Percentiles rank a stretch among this genome's conserved stretches.
Evolutionary conservation across 2,113 vertebrate genomes (phyloP).

Genomic region (Casuarius casuarius): DNA sequence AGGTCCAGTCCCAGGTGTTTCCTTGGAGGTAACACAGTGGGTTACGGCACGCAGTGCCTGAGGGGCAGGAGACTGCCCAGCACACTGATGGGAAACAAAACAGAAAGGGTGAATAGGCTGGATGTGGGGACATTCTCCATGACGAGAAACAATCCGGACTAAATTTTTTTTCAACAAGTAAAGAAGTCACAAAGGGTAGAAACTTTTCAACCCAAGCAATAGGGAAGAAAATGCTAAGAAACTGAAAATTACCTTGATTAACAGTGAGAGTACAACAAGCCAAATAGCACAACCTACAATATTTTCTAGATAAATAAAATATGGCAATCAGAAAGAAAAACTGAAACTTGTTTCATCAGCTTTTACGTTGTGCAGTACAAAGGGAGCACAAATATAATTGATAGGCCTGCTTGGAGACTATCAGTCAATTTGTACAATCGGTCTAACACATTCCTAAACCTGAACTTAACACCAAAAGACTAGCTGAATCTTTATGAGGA

Average conservation of each 20-base stretch:
- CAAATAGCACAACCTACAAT: neutral
- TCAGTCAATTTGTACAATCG: slow-evolving; percentile 38
- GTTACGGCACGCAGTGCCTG: neutral
- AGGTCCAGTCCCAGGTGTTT: neutral
- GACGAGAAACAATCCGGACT: neutral
- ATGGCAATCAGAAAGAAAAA: neutral
- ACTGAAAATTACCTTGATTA: neutral
- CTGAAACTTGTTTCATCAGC: neutral
- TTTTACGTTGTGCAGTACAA: neutral
- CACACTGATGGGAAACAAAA: neutral
- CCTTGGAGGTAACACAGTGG: neutral
- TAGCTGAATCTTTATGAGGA: slow-evolving; percentile 35
- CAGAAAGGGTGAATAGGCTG: neutral
- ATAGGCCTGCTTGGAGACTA: slow-evolving; percentile 5
- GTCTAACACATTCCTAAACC: slow-evolving; percentile 38
- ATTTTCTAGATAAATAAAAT: slow-evolving; percentile 2
- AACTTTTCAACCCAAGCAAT: neutral
- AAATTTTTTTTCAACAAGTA: neutral
- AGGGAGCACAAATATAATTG: slow-evolving; percentile 4
- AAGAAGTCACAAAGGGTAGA: neutral
- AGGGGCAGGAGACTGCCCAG: neutral
- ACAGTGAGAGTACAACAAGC: neutral
- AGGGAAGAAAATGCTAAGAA: neutral
- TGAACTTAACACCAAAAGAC: slow-evolving; percentile 42
- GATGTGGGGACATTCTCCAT: neutral